These are phyloP conservation scores for Fulica atra DNA, from an alignment of 2,113 vertebrate species.

Conservation along the genomic window DNA sequence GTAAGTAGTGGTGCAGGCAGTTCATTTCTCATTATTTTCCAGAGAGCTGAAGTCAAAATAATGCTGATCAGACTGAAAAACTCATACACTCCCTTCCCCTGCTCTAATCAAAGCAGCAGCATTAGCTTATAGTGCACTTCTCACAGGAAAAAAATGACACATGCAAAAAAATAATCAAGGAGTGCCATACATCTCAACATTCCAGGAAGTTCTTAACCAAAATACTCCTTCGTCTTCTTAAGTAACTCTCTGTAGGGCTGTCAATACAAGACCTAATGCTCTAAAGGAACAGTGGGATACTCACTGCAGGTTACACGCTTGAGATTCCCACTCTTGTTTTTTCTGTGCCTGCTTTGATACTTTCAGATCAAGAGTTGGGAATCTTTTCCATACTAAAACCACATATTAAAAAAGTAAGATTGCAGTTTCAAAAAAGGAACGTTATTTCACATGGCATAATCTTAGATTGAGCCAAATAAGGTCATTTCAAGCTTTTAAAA, in stretches of 20 bases:
- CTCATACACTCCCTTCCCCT: neutral
- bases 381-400: neutral
- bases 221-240: neutral
- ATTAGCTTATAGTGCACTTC: neutral
- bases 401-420: neutral
- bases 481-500: neutral
- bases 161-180: neutral
- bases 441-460: neutral
- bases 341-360: neutral
- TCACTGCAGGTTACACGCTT: neutral
- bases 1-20: neutral
- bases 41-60: neutral
- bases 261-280: neutral
- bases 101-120: neutral
- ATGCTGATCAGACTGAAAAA: neutral
- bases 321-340: neutral
- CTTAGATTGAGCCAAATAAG: neutral
- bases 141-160: fast-evolving
- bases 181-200: neutral
- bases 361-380: neutral
- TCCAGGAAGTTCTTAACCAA: neutral
- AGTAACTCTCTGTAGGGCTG: neutral
- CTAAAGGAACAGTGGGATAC: neutral
- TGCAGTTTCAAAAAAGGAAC: neutral
- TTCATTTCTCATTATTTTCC: neutral